Evolutionary conservation across 2,113 vertebrate genomes (phyloP).

Genomic region (Heterotis niloticus): DNA sequence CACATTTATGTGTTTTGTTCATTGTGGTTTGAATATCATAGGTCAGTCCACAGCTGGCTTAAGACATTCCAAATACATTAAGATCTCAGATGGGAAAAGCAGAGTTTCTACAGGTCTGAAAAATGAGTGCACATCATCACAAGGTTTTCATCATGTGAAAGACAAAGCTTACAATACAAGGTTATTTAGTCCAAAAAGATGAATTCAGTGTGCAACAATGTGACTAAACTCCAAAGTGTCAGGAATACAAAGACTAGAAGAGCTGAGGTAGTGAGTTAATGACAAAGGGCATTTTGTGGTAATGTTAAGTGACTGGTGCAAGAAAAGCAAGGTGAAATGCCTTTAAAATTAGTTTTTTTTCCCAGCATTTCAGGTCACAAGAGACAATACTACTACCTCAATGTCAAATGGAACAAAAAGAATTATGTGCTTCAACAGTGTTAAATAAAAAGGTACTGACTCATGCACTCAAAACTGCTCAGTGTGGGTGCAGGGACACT

Average conservation of each 20-base stretch:
- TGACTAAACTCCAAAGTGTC: not conserved
- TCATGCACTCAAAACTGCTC: not conserved
- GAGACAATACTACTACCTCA: slow-evolving; percentile 9
- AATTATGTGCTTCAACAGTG: not conserved
- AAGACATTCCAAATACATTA: no score
- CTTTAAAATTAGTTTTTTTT: slow-evolving; percentile 9
- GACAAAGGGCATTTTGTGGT: slow-evolving; percentile 9
- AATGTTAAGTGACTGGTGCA: slow-evolving; percentile 3
- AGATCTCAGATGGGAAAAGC: no score
- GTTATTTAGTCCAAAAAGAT: no score
- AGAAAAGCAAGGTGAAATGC: not conserved
- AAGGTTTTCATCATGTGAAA: no score
- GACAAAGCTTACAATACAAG: no score
- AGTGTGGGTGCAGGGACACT: not conserved
- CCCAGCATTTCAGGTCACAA: slow-evolving; percentile 16
- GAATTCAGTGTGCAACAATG: slow-evolving; percentile 6
- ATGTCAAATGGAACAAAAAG: not conserved
- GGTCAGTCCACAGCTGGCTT: no score
- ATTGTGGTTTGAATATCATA: no score
- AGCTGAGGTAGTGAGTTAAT: not conserved
- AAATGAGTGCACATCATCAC: no score
- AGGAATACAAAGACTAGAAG: not conserved
- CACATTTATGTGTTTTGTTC: no score
- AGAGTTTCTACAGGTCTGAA: no score
- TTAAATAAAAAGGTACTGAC: slow-evolving; percentile 13